Percentiles rank a stretch among this genome's conserved stretches.
Conservation (phyloP, 2,113 vertebrate genomes). For the Narcine bancroftii region DNA sequence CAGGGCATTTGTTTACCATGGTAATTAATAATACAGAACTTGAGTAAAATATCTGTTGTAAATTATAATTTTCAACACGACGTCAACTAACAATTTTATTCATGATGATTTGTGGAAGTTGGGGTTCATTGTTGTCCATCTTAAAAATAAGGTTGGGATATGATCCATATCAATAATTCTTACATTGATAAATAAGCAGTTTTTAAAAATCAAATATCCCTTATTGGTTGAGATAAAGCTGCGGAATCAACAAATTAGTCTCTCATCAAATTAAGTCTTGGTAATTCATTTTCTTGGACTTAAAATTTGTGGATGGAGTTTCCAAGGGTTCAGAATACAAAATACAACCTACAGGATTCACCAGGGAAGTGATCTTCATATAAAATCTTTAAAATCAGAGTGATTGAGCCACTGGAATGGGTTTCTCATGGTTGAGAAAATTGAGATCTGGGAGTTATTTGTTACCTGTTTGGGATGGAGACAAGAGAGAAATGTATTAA, state of each 20-base stretch:
- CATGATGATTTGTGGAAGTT: not conserved
- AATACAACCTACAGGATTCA: too few species aligned
- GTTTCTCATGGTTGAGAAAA: too few species aligned
- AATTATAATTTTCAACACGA: not conserved
- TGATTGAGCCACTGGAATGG: too few species aligned
- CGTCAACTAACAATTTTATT: not conserved
- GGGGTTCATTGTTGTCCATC: not conserved
- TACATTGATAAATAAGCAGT: not conserved
- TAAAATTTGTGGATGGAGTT: too few species aligned
- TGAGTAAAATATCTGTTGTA: not conserved
- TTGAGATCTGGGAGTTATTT: too few species aligned
- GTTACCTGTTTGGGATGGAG: too few species aligned
- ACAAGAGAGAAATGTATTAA: too few species aligned
- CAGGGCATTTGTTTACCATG: not conserved
- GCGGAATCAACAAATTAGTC: not conserved
- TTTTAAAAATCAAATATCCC: not conserved
- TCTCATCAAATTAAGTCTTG: not conserved
- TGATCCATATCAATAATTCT: not conserved
- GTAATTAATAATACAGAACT: not conserved
- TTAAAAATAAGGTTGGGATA: not conserved
- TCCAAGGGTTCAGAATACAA: too few species aligned
- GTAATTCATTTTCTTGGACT: not conserved
- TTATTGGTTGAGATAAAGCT: not conserved
- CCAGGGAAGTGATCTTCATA: too few species aligned
- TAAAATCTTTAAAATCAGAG: too few species aligned